Conservation (phyloP, 2,797 vertebrate species). For the Allobates femoralis region DNA sequence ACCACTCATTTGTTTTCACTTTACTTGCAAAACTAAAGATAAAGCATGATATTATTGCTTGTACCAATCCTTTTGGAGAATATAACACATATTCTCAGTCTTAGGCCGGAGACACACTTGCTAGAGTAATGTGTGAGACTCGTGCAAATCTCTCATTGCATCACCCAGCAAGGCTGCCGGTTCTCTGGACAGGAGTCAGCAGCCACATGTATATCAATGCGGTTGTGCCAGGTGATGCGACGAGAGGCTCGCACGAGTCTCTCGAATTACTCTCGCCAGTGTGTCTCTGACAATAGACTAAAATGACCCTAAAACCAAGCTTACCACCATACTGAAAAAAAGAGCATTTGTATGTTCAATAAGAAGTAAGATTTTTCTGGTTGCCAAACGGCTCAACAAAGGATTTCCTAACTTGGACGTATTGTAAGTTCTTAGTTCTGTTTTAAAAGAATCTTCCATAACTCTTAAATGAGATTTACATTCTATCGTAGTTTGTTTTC, state of each 20-base stretch:
- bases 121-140: no score
- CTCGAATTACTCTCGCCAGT: no score
- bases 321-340: background rate
- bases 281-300: no score
- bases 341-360: background rate
- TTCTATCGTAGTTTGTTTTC: background rate
- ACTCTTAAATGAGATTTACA: background rate
- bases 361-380: background rate
- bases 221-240: no score
- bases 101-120: no score
- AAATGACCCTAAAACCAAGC: background rate
- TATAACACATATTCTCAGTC: background rate
- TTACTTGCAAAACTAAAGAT: background rate
- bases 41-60: no score
- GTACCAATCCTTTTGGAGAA: background rate
- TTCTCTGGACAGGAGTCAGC: no score
- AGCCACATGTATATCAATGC: no score
- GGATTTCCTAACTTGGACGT: background rate
- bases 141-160: no score
- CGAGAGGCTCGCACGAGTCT: no score
- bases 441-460: background rate
- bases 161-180: no score
- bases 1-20: background rate
- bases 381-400: background rate
- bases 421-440: background rate